Evolutionary conservation across 2,888 invertebrate species (phyloP).

Genomic region (Nymphalis c-album): DNA sequence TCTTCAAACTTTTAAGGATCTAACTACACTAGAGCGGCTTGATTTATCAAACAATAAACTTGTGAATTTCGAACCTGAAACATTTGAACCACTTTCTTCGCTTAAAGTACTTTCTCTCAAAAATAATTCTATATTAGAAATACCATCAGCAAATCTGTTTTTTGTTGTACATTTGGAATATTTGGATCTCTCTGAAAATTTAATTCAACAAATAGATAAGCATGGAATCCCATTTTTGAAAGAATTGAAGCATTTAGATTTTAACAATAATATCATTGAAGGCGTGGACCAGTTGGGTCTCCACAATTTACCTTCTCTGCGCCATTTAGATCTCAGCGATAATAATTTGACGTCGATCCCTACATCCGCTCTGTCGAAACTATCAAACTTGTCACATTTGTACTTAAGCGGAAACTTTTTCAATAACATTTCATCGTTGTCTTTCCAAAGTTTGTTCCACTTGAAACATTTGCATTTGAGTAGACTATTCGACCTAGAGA

Average conservation of each 20-base stretch:
- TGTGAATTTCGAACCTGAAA: slow-evolving; percentile 86
- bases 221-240: slow-evolving; percentile 87
- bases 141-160: slow-evolving; percentile 86
- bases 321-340: slow-evolving; percentile 88
- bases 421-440: slow-evolving; percentile 86
- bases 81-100: slow-evolving; percentile 86
- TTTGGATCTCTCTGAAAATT: slow-evolving; percentile 89
- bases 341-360: slow-evolving; percentile 91
- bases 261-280: slow-evolving; percentile 89
- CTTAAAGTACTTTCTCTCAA: slow-evolving; percentile 87
- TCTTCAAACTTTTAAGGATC: slow-evolving; percentile 88
- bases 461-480: slow-evolving; percentile 88
- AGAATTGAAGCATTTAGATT: slow-evolving; percentile 85
- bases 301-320: slow-evolving; percentile 86
- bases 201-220: slow-evolving; percentile 86
- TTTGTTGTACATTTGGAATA: slow-evolving; percentile 85
- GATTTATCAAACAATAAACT: slow-evolving; percentile 89
- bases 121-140: slow-evolving; percentile 89
- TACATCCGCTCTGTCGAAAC: slow-evolving; percentile 87
- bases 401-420: slow-evolving; percentile 91
- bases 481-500: slow-evolving; percentile 84
- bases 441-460: slow-evolving; percentile 92
- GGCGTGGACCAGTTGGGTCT: slow-evolving; percentile 87
- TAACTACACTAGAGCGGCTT: slow-evolving; percentile 86
- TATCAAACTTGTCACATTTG: slow-evolving; percentile 88